phyloP scores from a whole-genome alignment of 2,797 vertebrate genomes.

The Sebastiscus tertius region DNA sequence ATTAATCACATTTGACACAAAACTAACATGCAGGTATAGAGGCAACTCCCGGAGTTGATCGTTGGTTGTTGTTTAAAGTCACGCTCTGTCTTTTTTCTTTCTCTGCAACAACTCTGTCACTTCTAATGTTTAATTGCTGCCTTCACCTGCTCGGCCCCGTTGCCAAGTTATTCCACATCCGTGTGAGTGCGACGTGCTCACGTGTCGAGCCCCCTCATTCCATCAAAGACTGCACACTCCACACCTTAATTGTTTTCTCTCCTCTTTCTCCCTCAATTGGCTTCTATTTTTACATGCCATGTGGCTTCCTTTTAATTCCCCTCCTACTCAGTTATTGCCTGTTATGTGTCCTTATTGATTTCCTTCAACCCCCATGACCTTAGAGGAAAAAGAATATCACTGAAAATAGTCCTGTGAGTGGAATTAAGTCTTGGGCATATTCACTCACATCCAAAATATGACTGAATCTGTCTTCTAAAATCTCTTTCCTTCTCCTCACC shows the following conservation, averaged over 20 bases:
- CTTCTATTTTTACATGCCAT: conserved; percentile 23
- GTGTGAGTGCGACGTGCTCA: not conserved
- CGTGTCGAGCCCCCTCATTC: not conserved
- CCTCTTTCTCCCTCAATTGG: not conserved
- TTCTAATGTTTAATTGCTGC: not conserved
- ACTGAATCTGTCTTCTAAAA: not conserved
- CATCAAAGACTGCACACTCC: not conserved
- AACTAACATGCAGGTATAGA: not conserved
- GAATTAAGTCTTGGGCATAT: not conserved
- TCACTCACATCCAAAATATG: not conserved
- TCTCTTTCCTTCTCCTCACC: not conserved
- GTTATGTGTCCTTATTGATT: not conserved
- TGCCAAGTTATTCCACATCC: conserved; percentile 1
- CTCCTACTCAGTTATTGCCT: not conserved
- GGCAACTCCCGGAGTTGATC: not conserved
- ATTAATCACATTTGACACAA: not conserved
- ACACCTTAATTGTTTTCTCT: not conserved
- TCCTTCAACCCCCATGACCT: not conserved
- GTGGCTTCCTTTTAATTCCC: conserved; percentile 7
- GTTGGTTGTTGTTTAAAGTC: not conserved
- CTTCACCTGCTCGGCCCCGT: not conserved
- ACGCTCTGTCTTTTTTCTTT: not conserved
- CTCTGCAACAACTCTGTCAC: not conserved
- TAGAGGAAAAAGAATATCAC: not conserved
- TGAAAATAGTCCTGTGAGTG: not conserved